Base-by-base conservation (phyloP, 2,797 vertebrate species). In the Chromis chromis region DNA sequence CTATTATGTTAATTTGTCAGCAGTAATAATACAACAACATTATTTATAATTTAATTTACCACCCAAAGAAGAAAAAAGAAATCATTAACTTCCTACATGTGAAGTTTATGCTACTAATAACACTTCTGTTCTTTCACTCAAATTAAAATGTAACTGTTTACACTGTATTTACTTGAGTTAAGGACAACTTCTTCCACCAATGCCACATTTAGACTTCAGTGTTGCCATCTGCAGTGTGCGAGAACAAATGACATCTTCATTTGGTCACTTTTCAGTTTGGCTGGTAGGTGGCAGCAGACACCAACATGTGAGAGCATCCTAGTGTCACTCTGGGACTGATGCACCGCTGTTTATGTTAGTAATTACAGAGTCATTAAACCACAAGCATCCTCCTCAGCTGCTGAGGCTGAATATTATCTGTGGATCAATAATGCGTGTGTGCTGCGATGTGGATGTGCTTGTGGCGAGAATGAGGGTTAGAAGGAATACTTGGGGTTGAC, bases 201-300 rank as follows among this genome's bases (percentile, higher is more conserved):
- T 44, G 44, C 17, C 4, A 3, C 39, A 54, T 56, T 40, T 0
- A 16, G 14, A 12, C 16, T 4, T 19, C 42, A 59, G 36, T 46
- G 25, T 22, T 21, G 88, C 86, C 85, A 70, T 58, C 89, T 89
- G 59, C 79, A 46, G 86, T 74, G 40, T 8, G 12, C 1, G 0
- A 7, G 6, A 31, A 31, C 0, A 24, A 56, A 46, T 6, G 1
- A 46, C n/a, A 24, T 13, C 17, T 36, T 4, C 4, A 14, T 17
- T 4, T 3, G 3, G 56, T 54, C 55, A 44, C 1, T 64, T 59
- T 0, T 6, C 46, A 0, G 19, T 73, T 2, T 40, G 74, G 36
- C 79, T 36, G 54, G 54, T 31, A 90, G 92, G 65, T 86, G 91
- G 85, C 87, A 91, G 90, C 89, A 93, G 70, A 91, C 9, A 88